Evolutionary conservation across 2,113 vertebrate genomes (phyloP).

Genomic region (Lamprologus lemairii): DNA sequence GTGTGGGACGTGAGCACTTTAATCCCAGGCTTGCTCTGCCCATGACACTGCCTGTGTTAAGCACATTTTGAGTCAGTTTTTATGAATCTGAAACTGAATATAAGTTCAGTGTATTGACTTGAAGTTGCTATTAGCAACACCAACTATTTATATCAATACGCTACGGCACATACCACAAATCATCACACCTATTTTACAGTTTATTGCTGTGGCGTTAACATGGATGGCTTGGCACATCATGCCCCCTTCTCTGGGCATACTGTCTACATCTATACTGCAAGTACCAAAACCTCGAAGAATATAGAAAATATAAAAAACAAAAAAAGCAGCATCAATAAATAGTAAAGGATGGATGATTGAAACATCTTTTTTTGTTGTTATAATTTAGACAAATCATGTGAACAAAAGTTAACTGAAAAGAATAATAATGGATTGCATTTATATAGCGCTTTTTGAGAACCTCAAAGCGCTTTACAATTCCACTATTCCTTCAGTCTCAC

Average conservation of each 20-base stretch:
- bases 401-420: accelerated
- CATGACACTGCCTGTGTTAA: accelerated
- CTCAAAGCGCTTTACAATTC: not conserved
- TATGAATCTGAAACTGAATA: not conserved
- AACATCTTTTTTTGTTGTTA: not conserved
- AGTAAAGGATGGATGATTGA: not conserved
- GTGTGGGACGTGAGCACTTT: accelerated
- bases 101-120: not conserved
- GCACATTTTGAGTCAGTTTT: not conserved
- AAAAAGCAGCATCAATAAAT: not conserved
- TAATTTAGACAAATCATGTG: not conserved
- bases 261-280: not conserved
- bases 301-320: not conserved
- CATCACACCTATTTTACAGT: not conserved
- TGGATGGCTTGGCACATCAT: not conserved
- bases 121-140: not conserved
- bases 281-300: not conserved
- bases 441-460: not conserved
- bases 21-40: not conserved
- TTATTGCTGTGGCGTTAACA: not conserved
- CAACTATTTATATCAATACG: accelerated
- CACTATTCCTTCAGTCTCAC: not conserved
- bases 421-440: not conserved
- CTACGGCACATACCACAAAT: not conserved
- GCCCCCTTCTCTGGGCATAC: not conserved